A percentile compares a stretch with the other conserved stretches of the same genome.
phyloP scores from a whole-genome alignment of 2,797 vertebrate species.

The Atherinosoma microstoma region DNA sequence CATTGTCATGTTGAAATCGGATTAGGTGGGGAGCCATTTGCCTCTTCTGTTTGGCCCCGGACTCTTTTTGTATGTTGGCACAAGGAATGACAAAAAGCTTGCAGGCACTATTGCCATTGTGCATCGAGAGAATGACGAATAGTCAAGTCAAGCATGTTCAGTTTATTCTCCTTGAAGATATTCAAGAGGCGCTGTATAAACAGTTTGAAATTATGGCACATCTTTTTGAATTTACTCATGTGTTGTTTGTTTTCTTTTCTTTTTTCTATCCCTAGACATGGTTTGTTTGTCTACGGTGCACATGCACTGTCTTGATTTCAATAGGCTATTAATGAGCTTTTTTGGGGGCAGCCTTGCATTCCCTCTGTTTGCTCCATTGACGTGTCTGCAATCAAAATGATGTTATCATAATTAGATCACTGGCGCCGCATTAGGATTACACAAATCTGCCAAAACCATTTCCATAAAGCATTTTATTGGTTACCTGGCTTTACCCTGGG shows the following conservation, averaged over 20 bases:
- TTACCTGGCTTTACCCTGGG: conserved; percentile 55
- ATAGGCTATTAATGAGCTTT: conserved; percentile 72
- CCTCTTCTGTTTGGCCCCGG: conserved; percentile 54
- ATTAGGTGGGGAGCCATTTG: conserved; percentile 76
- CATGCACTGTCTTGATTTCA: conserved; percentile 67
- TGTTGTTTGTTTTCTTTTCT: conserved; percentile 33
- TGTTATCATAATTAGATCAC: conserved; percentile 85
- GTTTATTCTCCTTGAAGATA: conserved; percentile 46
- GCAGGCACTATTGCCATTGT: conserved; percentile 48
- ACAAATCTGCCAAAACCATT: conserved; percentile 76
- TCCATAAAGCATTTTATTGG: conserved; percentile 68
- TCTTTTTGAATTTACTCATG: conserved; percentile 8
- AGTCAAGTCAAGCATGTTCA: conserved; percentile 41
- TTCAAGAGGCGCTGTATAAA: conserved; percentile 44
- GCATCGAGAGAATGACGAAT: conserved; percentile 43
- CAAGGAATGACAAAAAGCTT: conserved; percentile 57
- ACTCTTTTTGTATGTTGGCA: conserved; percentile 67
- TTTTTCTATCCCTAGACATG: conserved; percentile 44
- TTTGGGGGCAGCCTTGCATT: conserved; percentile 25
- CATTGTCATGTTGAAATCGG: conserved; percentile 79
- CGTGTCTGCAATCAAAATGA: conserved; percentile 78
- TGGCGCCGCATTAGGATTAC: conserved; percentile 66
- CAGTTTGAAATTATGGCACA: conserved; percentile 23
- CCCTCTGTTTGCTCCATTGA: conserved; percentile 46
- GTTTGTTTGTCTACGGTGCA: conserved; percentile 44